Conservation (phyloP, 1,140 invertebrate genomes). For the Homarus americanus region DNA sequence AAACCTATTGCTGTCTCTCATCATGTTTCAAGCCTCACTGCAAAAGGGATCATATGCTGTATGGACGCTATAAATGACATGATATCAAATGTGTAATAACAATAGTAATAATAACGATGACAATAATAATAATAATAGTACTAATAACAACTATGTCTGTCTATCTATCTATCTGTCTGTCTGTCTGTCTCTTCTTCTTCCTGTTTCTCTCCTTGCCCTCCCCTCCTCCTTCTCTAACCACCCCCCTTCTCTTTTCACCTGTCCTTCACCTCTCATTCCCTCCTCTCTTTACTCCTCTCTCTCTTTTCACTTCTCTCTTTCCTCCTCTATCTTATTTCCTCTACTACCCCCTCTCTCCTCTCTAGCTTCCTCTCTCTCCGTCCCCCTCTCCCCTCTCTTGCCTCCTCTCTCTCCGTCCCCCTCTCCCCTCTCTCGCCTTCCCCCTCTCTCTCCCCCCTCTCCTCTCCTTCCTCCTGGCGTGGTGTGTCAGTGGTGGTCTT, state of each 20-base stretch:
- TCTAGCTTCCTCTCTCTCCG: background rate
- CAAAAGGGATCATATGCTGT: no score
- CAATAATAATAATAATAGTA: no score
- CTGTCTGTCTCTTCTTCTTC: background rate
- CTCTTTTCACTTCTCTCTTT: background rate
- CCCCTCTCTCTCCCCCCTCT: background rate
- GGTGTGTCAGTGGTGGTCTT: background rate
- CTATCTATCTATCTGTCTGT: background rate
- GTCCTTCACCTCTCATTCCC: background rate
- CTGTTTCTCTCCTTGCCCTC: background rate
- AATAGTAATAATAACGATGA: no score
- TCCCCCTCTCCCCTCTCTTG: background rate
- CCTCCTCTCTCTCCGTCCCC: background rate
- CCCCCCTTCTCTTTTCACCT: background rate
- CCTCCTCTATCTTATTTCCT: background rate
- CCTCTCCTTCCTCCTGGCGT: background rate
- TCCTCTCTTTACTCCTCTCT: background rate
- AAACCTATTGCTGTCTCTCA: no score
- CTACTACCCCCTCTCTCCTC: no score
- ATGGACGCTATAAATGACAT: no score
- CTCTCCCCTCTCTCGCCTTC: background rate
- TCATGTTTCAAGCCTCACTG: no score
- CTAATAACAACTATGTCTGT: background rate
- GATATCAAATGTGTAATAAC: no score
- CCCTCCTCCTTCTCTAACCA: background rate